Conservation (phyloP, 2,113 vertebrate genomes). For the Phylloscopus trochilus region DNA sequence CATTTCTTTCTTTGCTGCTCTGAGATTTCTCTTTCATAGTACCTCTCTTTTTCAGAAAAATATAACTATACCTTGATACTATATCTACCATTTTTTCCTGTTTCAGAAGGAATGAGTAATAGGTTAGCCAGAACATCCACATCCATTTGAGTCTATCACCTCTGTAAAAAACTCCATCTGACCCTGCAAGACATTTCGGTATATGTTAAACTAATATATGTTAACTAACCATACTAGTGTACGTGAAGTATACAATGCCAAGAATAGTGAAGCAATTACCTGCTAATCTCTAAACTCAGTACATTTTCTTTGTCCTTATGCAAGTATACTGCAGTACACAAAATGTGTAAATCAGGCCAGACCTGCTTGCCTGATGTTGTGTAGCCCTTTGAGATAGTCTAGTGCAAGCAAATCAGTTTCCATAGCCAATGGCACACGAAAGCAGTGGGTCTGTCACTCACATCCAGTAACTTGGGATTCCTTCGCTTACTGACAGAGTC, state of each 20-base stretch:
- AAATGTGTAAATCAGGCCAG: background rate
- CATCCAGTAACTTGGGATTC: background rate
- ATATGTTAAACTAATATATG: background rate
- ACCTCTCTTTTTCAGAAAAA: background rate
- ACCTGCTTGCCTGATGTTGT: background rate
- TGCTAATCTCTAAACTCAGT: background rate
- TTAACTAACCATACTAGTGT: background rate
- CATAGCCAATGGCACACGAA: background rate
- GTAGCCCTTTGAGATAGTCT: background rate
- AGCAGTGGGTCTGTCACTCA: background rate
- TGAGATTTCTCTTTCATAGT: background rate
- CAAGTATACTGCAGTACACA: background rate
- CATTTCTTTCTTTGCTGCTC: background rate
- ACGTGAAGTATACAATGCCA: background rate
- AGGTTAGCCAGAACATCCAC: background rate
- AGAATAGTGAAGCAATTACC: background rate
- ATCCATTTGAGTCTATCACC: background rate
- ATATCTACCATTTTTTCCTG: background rate
- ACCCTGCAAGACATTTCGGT: background rate
- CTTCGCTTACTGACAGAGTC: background rate
- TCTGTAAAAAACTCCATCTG: background rate
- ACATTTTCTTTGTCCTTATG: background rate
- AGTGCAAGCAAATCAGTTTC: background rate
- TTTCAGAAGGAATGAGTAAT: background rate
- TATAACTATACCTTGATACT: background rate